These are phyloP conservation scores for Andrena haemorrhoa DNA, from an alignment of 2,888 invertebrate genomes.

Conservation along the genomic window DNA sequence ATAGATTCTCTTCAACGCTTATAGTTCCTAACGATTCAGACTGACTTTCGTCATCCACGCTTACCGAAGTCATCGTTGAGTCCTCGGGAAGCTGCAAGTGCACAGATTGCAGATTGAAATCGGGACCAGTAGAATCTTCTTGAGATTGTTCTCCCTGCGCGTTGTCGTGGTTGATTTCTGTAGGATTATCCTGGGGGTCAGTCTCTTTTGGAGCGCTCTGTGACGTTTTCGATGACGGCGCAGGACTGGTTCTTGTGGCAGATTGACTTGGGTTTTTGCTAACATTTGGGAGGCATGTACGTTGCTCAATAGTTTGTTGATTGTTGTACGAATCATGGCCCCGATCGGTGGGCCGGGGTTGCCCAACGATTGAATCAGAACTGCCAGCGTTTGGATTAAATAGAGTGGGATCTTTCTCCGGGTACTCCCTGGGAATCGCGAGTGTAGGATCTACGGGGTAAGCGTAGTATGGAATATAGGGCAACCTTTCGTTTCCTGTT, in stretches of 20 bases:
- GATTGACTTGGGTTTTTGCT: not conserved
- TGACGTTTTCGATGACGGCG: not conserved
- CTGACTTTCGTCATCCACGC: not conserved
- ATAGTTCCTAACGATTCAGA: not conserved
- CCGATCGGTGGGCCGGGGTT: not conserved
- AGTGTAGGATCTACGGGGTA: not conserved
- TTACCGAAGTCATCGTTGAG: not conserved
- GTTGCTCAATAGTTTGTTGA: conserved; percentile 21
- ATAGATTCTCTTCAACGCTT: not conserved
- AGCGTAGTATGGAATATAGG: conserved; percentile 11
- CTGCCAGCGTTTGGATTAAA: not conserved
- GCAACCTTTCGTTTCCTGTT: not conserved
- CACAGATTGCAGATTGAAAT: conserved; percentile 24
- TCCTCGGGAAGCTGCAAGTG: not conserved
- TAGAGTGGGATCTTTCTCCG: not conserved
- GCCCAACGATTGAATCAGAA: conserved; percentile 39
- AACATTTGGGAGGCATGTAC: not conserved
- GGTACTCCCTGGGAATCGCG: not conserved
- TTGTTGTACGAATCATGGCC: not conserved
- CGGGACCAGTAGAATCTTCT: not conserved
- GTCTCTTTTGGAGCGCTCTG: not conserved
- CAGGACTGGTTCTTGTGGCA: not conserved
- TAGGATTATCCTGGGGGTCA: not conserved
- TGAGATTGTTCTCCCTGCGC: not conserved
- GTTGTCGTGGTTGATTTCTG: not conserved